Conservation (phyloP, 2,113 vertebrate genomes). For the Bubo scandiacus region DNA sequence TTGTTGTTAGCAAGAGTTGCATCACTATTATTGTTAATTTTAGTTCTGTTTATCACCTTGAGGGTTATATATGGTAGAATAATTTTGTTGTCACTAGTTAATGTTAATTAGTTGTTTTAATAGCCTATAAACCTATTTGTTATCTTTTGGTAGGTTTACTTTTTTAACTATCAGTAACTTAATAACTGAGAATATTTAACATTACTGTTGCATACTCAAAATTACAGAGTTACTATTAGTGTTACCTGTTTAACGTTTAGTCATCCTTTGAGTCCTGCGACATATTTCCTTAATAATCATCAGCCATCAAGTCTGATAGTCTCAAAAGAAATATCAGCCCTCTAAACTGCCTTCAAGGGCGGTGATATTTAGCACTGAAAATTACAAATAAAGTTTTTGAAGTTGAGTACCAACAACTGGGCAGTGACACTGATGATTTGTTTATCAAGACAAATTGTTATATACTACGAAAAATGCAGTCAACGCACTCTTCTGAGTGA, state of each 20-base stretch:
- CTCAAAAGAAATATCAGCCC: slow-evolving; percentile 95
- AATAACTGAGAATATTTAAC: slow-evolving; percentile 90
- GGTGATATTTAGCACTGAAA: slow-evolving; percentile 91
- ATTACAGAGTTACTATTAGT: slow-evolving; percentile 92
- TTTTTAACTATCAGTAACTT: slow-evolving; percentile 99
- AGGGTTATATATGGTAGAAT: slow-evolving; percentile 87
- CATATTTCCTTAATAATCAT: slow-evolving; percentile 95
- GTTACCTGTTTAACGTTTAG: slow-evolving; percentile 99
- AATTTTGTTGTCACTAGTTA: slow-evolving; percentile 91
- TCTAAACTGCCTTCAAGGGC: slow-evolving; percentile 90
- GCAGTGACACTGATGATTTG: slow-evolving; percentile 89
- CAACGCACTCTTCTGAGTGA: slow-evolving; percentile 86
- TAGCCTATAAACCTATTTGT: slow-evolving; percentile 90
- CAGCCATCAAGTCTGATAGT: slow-evolving; percentile 96
- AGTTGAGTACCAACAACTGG: slow-evolving; percentile 88
- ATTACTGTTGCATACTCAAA: slow-evolving; percentile 89
- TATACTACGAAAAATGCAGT: slow-evolving; percentile 82
- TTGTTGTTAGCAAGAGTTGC: slow-evolving; percentile 88
- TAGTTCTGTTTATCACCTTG: slow-evolving; percentile 90
- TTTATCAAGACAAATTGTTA: slow-evolving; percentile 84
- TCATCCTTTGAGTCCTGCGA: slow-evolving; percentile 98
- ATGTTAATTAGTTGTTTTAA: slow-evolving; percentile 90
- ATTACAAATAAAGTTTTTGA: slow-evolving; percentile 93
- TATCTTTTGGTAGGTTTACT: slow-evolving; percentile 98
- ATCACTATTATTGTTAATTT: slow-evolving; percentile 91